These are phyloP conservation scores for Itoplectis maculator DNA, from an alignment of 2,888 invertebrate genomes.

Conservation along the genomic window DNA sequence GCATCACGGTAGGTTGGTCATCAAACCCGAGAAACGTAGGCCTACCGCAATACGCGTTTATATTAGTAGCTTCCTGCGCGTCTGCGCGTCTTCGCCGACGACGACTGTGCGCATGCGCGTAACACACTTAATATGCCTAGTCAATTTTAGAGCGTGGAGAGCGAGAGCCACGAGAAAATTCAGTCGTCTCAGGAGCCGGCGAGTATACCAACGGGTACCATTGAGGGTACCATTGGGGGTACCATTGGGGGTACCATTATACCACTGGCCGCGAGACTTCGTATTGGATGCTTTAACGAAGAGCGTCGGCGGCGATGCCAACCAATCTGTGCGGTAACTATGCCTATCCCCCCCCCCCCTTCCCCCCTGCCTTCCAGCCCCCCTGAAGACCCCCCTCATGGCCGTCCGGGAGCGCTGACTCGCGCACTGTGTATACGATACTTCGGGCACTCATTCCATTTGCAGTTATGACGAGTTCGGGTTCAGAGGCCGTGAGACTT, in stretches of 20 bases:
- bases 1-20: conserved; percentile 42
- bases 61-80: conserved; percentile 65
- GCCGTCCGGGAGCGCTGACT: conserved; percentile 76
- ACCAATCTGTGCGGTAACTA: conserved; percentile 43
- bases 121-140: conserved; percentile 80
- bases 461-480: conserved; percentile 83
- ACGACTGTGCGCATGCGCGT: conserved; percentile 19
- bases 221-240: too few species aligned
- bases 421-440: conserved; percentile 73
- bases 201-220: conserved; percentile 26
- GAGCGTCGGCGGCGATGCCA: conserved; percentile 55
- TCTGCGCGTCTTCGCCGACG: conserved; percentile 60
- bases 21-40: conserved; percentile 45
- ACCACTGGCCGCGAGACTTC: conserved; percentile 17
- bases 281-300: conserved; percentile 59
- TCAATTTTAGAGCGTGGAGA: conserved; percentile 80
- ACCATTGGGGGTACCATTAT: conserved; percentile 9
- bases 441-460: conserved; percentile 82
- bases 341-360: conserved; percentile 22
- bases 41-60: conserved; percentile 57
- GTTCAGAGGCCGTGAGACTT: conserved; percentile 84
- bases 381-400: too few species aligned
- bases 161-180: conserved; percentile 36
- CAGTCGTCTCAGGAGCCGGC: conserved; percentile 47
- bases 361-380: too few species aligned